These are phyloP conservation scores for Notarius quadriscutis DNA, from an alignment of 2,113 vertebrate species.

Conservation along the genomic window DNA sequence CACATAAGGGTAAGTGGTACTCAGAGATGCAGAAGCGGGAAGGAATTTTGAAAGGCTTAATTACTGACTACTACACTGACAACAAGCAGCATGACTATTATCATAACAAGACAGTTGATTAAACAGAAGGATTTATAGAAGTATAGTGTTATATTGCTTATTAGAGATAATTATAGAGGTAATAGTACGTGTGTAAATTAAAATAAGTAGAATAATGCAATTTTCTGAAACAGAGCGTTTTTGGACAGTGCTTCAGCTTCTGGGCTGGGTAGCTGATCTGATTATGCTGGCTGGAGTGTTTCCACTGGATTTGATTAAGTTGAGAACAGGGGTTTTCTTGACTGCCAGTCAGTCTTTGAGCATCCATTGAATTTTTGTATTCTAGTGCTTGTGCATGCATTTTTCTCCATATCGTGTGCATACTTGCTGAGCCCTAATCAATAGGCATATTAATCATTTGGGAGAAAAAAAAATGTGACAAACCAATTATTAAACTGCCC, in stretches of 20 bases:
- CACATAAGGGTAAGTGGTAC: not conserved
- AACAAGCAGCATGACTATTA: not conserved
- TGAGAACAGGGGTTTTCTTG: constrained; percentile 59
- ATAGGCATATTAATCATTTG: constrained; percentile 81
- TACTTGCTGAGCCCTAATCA: constrained; percentile 69
- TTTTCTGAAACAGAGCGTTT: not conserved
- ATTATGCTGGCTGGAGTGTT: constrained; percentile 34
- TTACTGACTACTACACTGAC: not conserved
- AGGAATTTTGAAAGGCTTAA: not conserved
- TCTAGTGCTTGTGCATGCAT: constrained; percentile 63
- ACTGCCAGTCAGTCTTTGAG: constrained; percentile 60
- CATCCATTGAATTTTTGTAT: constrained; percentile 68
- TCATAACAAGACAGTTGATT: not conserved
- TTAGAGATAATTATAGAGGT: not conserved
- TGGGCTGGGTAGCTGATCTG: not conserved
- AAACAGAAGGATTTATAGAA: not conserved
- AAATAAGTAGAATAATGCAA: not conserved
- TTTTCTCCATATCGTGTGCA: constrained; percentile 61
- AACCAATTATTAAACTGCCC: constrained; percentile 83
- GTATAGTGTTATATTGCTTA: not conserved
- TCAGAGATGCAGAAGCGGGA: not conserved
- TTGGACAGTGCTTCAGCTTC: not conserved
- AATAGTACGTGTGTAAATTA: not conserved
- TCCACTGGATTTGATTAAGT: constrained; percentile 63
- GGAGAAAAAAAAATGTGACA: constrained; percentile 72